A percentile compares a stretch with the other conserved stretches of the same genome.
Evolutionary conservation across 2,888 invertebrate species (phyloP).

Genomic region (Gnatocerus cornutus): DNA sequence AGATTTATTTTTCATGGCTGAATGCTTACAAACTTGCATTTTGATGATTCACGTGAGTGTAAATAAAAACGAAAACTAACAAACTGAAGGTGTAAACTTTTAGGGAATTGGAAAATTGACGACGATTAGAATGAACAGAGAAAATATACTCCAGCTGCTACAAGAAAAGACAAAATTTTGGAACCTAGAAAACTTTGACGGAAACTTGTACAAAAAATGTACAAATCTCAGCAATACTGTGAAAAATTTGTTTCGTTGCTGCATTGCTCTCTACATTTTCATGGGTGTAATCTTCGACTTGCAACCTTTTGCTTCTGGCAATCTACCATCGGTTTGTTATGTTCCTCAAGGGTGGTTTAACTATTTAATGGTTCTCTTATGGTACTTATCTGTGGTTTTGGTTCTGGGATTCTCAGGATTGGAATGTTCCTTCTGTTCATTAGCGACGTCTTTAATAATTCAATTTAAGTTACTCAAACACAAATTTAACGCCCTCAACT

Average conservation of each 20-base stretch:
- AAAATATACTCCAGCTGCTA: not conserved
- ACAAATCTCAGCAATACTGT: not conserved
- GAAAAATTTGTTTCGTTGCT: not conserved
- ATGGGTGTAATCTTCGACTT: not conserved
- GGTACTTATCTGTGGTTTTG: not conserved
- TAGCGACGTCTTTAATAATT: conserved; percentile 1
- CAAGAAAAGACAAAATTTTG: conserved; percentile 11
- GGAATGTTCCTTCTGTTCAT: conserved; percentile 2
- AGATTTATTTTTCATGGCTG: conserved; percentile 14
- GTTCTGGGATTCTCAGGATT: not conserved
- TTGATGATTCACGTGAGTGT: conserved; percentile 8
- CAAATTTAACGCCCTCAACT: not conserved
- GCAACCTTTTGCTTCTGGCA: conserved; percentile 16
- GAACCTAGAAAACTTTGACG: conserved; percentile 5
- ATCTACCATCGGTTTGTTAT: conserved; percentile 7
- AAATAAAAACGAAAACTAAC: not conserved
- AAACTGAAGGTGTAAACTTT: not conserved
- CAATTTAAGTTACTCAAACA: conserved; percentile 15
- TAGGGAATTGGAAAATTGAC: not conserved
- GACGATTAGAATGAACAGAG: not conserved
- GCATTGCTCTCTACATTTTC: not conserved
- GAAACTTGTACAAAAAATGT: not conserved
- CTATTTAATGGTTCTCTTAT: conserved; percentile 6
- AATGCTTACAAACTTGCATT: conserved; percentile 20
- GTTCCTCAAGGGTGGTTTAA: conserved; percentile 12